These are phyloP conservation scores for Drosophila lutescens DNA, from an alignment of 2,888 invertebrate genomes.

Conservation along the genomic window DNA sequence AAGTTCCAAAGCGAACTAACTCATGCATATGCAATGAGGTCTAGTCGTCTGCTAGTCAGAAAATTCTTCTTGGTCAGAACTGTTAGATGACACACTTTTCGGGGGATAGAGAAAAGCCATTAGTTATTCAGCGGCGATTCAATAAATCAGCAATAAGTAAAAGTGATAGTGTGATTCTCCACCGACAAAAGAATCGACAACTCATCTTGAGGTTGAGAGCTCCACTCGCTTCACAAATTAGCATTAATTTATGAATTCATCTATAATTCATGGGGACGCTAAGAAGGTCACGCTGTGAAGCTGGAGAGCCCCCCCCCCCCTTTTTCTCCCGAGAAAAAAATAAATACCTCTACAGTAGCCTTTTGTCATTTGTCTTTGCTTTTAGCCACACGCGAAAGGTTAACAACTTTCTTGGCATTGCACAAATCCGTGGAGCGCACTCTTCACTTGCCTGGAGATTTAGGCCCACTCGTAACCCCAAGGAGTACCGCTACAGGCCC, in stretches of 20 bases:
- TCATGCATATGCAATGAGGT: constrained; percentile 71
- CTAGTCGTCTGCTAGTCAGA: constrained; percentile 28
- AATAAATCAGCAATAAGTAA: constrained; percentile 64
- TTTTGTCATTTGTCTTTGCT: constrained; percentile 74
- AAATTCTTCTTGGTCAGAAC: constrained; percentile 56
- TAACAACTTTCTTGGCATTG: constrained; percentile 72
- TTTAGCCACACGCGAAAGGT: constrained; percentile 61
- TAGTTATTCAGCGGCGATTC: constrained; percentile 21
- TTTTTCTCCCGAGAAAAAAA: background rate
- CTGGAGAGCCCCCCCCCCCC: constrained; percentile 6
- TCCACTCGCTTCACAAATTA: constrained; percentile 35
- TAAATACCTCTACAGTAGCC: constrained; percentile 62
- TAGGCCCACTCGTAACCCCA: constrained; percentile 19
- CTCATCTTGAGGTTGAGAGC: constrained; percentile 24
- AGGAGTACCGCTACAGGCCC: constrained; percentile 61
- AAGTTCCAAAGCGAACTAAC: constrained; percentile 22
- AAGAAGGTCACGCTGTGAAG: constrained; percentile 58
- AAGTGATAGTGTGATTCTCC: constrained; percentile 53
- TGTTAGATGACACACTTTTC: constrained; percentile 67
- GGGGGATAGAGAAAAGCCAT: constrained; percentile 20
- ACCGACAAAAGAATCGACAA: constrained; percentile 56
- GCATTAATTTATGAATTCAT: constrained; percentile 46
- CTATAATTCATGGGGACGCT: constrained; percentile 56
- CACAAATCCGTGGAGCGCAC: constrained; percentile 51
- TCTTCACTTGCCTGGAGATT: constrained; percentile 11